phyloP scores from a whole-genome alignment of 2,797 vertebrate genomes.

The Erpetoichthys calabaricus region DNA sequence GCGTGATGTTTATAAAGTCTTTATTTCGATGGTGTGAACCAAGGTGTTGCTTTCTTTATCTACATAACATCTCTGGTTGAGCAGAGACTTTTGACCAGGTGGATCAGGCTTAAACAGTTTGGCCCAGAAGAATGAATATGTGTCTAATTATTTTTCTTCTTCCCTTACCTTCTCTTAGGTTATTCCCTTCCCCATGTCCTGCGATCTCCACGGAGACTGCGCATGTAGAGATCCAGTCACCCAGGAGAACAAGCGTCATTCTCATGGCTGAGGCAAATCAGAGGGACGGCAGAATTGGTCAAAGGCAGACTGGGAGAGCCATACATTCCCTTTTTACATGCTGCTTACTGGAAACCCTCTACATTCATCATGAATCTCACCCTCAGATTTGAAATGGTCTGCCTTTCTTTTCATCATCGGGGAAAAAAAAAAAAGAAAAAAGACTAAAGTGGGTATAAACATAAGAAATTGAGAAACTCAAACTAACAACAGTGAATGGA shows the following conservation, averaged over 20 bases:
- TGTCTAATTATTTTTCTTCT: too few relatives aligned
- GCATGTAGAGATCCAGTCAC: constrained; percentile 56
- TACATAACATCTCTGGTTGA: too few relatives aligned
- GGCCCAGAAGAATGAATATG: too few relatives aligned
- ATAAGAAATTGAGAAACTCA: constrained; percentile 1
- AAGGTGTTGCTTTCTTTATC: too few relatives aligned
- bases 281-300: constrained; percentile 27
- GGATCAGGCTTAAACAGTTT: too few relatives aligned
- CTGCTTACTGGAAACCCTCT: constrained; percentile 65
- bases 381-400: constrained; percentile 62
- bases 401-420: constrained; percentile 52
- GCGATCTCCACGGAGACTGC: constrained; percentile 56
- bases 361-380: constrained; percentile 35
- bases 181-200: constrained; percentile 58
- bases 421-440: constrained; percentile 21
- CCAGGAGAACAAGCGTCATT: constrained; percentile 47
- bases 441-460: constrained; percentile 25
- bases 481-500: constrained; percentile 9
- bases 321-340: constrained; percentile 54
- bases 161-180: constrained; percentile 33
- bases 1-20: too few relatives aligned
- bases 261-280: constrained; percentile 39
- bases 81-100: too few relatives aligned
- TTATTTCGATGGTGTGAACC: too few relatives aligned
- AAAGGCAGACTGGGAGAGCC: constrained; percentile 51